These are phyloP conservation scores for Salvelinus alpinus DNA, from an alignment of 2,113 vertebrate genomes.

Conservation along the genomic window DNA sequence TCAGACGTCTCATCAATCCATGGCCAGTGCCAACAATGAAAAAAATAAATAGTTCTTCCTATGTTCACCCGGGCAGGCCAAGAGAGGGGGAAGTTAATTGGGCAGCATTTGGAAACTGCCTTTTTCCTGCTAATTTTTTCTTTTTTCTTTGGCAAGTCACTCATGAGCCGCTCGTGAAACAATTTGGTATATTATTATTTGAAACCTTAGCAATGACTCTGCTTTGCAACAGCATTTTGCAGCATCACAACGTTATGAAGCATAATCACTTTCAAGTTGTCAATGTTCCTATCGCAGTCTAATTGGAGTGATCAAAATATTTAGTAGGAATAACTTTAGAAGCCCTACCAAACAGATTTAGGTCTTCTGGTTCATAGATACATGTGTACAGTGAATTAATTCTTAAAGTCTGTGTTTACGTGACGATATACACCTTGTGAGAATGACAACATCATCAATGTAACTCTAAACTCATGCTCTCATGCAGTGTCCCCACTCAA, in stretches of 20 bases:
- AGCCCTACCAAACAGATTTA: not conserved
- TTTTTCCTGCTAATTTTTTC: constrained; percentile 35
- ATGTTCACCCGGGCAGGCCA: constrained; percentile 40
- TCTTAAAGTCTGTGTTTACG: too few relatives aligned
- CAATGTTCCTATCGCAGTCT: constrained; percentile 15
- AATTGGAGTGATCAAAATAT: constrained; percentile 27
- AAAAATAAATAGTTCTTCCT: constrained; percentile 39
- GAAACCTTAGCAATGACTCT: not conserved
- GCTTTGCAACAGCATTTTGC: constrained; percentile 16
- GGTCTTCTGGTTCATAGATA: not conserved
- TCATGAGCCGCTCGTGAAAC: constrained; percentile 9
- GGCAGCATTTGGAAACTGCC: constrained; percentile 17
- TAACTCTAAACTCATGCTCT: too few relatives aligned
- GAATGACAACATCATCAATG: too few relatives aligned
- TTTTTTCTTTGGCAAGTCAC: constrained; percentile 27
- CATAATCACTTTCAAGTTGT: constrained; percentile 9
- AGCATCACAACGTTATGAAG: not conserved
- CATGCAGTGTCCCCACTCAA: too few relatives aligned
- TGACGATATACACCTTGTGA: too few relatives aligned
- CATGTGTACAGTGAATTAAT: too few relatives aligned
- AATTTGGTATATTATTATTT: constrained; percentile 28
- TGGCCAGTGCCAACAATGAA: constrained; percentile 16
- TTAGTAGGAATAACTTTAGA: constrained; percentile 2
- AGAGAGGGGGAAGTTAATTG: constrained; percentile 33
- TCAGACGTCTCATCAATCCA: constrained; percentile 58